Percentiles rank a stretch among this genome's conserved stretches.
Conservation (phyloP, 2,888 invertebrate genomes). For the Phanerotoma sp. region DNA sequence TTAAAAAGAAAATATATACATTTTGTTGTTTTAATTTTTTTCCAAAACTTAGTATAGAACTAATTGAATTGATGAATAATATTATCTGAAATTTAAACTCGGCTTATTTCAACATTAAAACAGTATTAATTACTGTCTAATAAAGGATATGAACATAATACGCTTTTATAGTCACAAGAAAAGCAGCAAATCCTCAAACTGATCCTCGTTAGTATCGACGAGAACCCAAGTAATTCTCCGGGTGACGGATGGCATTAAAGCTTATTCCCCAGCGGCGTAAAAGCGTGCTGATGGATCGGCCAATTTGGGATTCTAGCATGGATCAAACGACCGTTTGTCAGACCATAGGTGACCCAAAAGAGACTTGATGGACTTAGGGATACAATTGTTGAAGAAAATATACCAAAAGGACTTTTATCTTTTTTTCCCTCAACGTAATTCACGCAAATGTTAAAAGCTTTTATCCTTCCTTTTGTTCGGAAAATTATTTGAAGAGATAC, state of each 20-base stretch:
- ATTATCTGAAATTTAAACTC: too few relatives aligned
- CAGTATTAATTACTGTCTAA: too few relatives aligned
- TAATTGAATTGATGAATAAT: too few relatives aligned
- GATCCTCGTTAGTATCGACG: slow-evolving; percentile 21
- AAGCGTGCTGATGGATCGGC: slow-evolving; percentile 42
- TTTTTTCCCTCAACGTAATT: too few relatives aligned
- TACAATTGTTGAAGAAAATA: not conserved
- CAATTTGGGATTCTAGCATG: slow-evolving; percentile 42
- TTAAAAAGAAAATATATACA: too few relatives aligned
- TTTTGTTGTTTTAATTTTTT: too few relatives aligned
- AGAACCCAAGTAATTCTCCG: slow-evolving; percentile 8
- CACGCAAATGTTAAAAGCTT: too few relatives aligned
- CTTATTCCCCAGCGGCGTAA: slow-evolving; percentile 16
- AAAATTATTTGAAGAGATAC: not conserved
- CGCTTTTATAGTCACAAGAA: slow-evolving; percentile 1
- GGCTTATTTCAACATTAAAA: too few relatives aligned
- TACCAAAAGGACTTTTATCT: too few relatives aligned
- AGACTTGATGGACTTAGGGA: not conserved
- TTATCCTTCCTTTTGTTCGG: not conserved
- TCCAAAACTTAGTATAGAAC: too few relatives aligned
- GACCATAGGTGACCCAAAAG: slow-evolving; percentile 11
- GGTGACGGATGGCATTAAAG: slow-evolving; percentile 17
- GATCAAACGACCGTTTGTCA: slow-evolving; percentile 34
- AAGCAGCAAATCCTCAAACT: slow-evolving; percentile 15
- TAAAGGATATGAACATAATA: too few relatives aligned